Evolutionary conservation across 2,113 vertebrate species (phyloP), one percentile per base, ranked within the genome.

Genomic region (Sterrhoptilus dennistouni): DNA sequence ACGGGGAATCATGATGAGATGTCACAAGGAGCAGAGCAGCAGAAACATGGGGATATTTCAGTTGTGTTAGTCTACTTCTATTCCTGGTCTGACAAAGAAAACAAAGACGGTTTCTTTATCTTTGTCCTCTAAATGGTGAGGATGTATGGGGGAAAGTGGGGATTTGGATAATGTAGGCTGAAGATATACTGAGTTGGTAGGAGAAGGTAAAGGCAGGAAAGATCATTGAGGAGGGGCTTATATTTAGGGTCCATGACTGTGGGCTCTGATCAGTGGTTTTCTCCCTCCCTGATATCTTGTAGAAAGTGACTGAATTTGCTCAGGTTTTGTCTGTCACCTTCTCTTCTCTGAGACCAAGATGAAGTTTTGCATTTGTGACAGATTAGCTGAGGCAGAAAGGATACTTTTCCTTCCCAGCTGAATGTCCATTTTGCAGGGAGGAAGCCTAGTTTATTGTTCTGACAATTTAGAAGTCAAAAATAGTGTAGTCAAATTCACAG

Each of bases 271-370:
- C 15, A 35, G 14, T 42, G 65, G 21, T 40, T 91, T 57, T 77
- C 27, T 56, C 8, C 1, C 7, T 79, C 13, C 15, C 14, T 59
- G 14, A 2, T 1, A 0, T 21, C 22, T 71, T 22, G n/a, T 8
- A 61, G 24, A 69, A 87, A 80, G 33, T 33, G 15, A 3, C 4
- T 14, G 9, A 12, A n/a, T 91, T 93, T 81, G 3, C 28, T 71
- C 0, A 0, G 5, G 9, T 68, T 68, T 88, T 8, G 0, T 35
- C 60, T 42, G 5, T 68, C 20, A 19, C 5, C 7, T 66, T 84
- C 54, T 72, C 70, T 81, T 42, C 47, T 68, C 72, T 77, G 36
- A 66, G 59, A 35, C 11, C 14, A 63, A 60, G 35, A 29, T 38
- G 24, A 60, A 53, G 4, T 70, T 75, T 75, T 50, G 14, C 11